phyloP scores from a whole-genome alignment of 1,140 invertebrate species.

The Nasonia longicornis region DNA sequence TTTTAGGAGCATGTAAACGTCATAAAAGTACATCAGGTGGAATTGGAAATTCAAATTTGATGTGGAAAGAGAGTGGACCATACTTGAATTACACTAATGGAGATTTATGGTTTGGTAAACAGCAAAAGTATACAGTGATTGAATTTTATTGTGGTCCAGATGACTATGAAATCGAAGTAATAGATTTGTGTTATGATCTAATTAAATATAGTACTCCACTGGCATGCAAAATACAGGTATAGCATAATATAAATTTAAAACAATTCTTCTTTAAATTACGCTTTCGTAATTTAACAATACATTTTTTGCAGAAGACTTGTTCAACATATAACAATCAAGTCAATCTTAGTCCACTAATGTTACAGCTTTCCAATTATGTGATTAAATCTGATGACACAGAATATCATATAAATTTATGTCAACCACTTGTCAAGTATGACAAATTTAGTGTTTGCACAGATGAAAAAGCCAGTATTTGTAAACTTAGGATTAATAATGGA shows the following conservation, averaged over 20 bases:
- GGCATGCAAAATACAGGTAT: conserved; percentile 1
- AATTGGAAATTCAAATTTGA: conserved; percentile 66
- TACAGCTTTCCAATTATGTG: conserved; percentile 65
- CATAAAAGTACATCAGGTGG: conserved; percentile 60
- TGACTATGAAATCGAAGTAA: conserved; percentile 14
- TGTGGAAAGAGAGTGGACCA: conserved; percentile 67
- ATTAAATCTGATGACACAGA: conserved; percentile 60
- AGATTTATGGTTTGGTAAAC: conserved; percentile 55
- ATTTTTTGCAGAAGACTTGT: conserved; percentile 44
- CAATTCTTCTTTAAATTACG: conserved; percentile 27
- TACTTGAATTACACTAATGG: conserved; percentile 71
- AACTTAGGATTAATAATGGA: conserved; percentile 57
- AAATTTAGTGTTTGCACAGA: conserved; percentile 65
- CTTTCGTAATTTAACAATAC: conserved; percentile 7
- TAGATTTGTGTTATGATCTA: not conserved
- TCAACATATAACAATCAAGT: conserved; percentile 56
- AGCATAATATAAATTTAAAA: conserved; percentile 16
- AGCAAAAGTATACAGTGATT: conserved; percentile 67
- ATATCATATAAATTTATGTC: conserved; percentile 68
- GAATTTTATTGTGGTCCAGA: conserved; percentile 67
- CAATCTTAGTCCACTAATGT: conserved; percentile 66
- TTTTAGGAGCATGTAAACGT: conserved; percentile 57
- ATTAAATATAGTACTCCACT: conserved; percentile 19
- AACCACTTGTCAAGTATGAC: conserved; percentile 65
- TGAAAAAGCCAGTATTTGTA: conserved; percentile 66